Percentiles rank a stretch among this genome's conserved stretches.
phyloP scores from a whole-genome alignment of 2,113 vertebrate species.

The Cnemophilus loriae region DNA sequence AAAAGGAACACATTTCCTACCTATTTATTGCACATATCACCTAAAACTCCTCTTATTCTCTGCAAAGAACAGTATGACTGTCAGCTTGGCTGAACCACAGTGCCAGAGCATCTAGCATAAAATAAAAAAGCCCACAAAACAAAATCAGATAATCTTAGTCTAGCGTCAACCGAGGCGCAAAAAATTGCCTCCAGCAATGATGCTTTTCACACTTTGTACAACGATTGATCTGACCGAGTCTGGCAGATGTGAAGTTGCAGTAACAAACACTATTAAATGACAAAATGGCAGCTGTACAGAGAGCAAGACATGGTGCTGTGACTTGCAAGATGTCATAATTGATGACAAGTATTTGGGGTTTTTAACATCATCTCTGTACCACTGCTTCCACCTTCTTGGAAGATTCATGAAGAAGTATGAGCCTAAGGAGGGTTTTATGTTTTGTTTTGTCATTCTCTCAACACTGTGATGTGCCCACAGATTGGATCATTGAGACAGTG shows the following conservation, averaged over 20 bases:
- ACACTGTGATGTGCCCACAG: neutral
- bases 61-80: neutral
- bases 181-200: neutral
- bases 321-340: neutral
- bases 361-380: neutral
- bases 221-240: slow-evolving; percentile 24
- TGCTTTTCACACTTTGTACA: slow-evolving; percentile 7
- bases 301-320: neutral
- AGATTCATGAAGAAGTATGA: neutral
- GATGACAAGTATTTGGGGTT: neutral
- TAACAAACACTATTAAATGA: neutral
- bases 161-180: neutral
- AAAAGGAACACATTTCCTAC: neutral
- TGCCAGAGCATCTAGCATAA: neutral
- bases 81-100: neutral
- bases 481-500: neutral
- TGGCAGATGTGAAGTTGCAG: slow-evolving; percentile 10
- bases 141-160: neutral
- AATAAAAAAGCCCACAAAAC: neutral
- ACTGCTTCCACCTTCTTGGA: neutral
- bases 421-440: neutral
- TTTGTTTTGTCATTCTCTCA: neutral
- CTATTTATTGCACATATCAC: neutral
- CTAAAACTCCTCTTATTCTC: neutral
- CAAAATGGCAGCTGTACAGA: neutral